Evolutionary conservation across 2,113 vertebrate species (phyloP).

Genomic region (Pteropus alecto): DNA sequence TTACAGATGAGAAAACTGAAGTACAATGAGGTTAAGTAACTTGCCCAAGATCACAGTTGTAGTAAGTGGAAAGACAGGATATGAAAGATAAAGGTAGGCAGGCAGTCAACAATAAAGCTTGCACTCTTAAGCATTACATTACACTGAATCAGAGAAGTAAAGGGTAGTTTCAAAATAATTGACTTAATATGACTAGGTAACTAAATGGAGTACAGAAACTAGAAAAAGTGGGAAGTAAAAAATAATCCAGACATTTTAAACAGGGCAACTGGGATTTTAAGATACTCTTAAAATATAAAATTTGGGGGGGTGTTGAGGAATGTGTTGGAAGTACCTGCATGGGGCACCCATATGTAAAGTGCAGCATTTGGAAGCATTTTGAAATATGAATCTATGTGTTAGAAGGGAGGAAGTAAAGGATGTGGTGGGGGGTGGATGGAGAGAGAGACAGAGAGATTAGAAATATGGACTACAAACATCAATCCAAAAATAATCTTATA

Average conservation of each 20-base stretch:
- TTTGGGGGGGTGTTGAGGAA: background rate
- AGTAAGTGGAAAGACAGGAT: background rate
- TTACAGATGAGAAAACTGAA: background rate
- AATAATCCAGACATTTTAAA: background rate
- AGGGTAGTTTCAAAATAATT: background rate
- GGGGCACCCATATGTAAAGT: background rate
- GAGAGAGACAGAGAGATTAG: background rate
- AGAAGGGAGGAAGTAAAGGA: background rate
- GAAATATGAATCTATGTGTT: background rate
- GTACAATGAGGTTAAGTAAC: background rate
- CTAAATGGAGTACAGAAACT: background rate
- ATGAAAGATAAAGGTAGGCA: background rate
- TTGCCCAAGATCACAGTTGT: background rate
- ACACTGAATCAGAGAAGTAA: background rate
- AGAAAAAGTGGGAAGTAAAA: background rate
- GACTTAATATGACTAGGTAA: background rate
- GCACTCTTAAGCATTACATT: background rate
- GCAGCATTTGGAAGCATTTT: background rate
- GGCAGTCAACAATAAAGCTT: background rate
- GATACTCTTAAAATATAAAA: background rate
- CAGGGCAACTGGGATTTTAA: background rate
- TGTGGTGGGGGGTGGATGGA: background rate
- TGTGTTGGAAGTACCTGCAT: background rate
- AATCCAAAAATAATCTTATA: background rate
- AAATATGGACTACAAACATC: background rate